Conservation (phyloP, 2,797 vertebrate genomes). For the Graptemys geographica region DNA sequence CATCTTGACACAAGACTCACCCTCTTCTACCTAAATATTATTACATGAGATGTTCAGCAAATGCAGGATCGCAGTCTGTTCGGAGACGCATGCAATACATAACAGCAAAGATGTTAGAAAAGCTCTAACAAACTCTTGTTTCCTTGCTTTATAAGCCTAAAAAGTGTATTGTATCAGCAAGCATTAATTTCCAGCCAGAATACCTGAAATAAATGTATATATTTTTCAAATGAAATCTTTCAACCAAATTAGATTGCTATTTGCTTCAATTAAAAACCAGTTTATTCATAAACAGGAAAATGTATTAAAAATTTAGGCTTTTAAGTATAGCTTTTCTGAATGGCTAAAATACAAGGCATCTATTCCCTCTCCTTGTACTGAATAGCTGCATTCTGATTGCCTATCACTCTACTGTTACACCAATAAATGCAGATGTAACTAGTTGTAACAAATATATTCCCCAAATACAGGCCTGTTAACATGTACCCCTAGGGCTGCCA, state of each 20-base stretch:
- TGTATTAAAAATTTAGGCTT: neutral
- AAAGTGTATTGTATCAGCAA: neutral
- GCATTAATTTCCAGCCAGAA: neutral
- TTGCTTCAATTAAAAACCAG: neutral
- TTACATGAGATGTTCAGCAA: neutral
- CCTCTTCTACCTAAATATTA: neutral
- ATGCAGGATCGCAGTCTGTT: rapidly evolving
- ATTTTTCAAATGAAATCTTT: neutral
- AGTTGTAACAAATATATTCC: neutral
- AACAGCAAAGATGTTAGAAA: neutral
- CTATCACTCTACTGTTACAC: neutral
- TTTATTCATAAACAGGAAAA: neutral
- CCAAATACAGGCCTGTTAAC: neutral
- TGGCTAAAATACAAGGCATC: neutral
- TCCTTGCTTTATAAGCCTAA: neutral
- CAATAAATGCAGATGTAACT: no score
- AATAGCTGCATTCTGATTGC: neutral
- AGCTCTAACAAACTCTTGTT: neutral
- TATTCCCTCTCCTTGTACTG: neutral
- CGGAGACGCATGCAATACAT: neutral
- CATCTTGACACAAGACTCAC: neutral
- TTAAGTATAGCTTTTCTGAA: neutral
- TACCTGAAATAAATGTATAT: neutral
- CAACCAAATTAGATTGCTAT: neutral
- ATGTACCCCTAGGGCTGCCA: neutral